Percentiles rank a stretch among this genome's conserved stretches.
phyloP scores from a whole-genome alignment of 1,140 invertebrate genomes.

The Cataglyphis hispanica region DNA sequence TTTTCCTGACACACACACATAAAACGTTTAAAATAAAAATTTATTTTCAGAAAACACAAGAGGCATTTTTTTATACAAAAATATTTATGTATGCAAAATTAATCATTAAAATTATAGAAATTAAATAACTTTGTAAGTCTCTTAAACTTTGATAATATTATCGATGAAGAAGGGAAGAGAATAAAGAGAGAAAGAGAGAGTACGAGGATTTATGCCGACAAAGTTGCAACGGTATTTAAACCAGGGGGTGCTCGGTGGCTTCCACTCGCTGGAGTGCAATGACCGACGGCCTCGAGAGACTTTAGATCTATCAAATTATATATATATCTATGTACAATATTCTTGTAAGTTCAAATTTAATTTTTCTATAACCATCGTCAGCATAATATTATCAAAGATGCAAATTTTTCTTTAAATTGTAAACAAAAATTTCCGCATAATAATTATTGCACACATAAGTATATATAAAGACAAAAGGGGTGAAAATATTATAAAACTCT shows the following conservation, averaged over 20 bases:
- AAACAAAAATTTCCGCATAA: background rate
- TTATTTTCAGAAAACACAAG: background rate
- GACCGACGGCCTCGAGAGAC: slow-evolving; percentile 19
- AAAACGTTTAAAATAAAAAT: background rate
- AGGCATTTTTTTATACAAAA: background rate
- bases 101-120: background rate
- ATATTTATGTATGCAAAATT: background rate
- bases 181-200: slow-evolving; percentile 1
- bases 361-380: background rate
- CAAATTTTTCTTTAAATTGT: slow-evolving; percentile 23
- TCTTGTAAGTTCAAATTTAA: background rate
- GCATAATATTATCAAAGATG: background rate
- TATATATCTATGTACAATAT: slow-evolving; percentile 18
- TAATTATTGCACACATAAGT: background rate
- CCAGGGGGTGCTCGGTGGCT: slow-evolving; percentile 30
- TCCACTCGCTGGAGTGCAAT: slow-evolving; percentile 35
- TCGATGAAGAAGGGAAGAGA: background rate
- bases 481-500: background rate
- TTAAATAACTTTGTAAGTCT: background rate
- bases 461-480: background rate
- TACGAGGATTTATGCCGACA: slow-evolving; percentile 30
- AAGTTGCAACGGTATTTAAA: slow-evolving; percentile 57
- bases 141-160: background rate
- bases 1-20: too few relatives aligned
- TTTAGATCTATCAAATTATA: slow-evolving; percentile 48